Percentiles rank a stretch among this genome's conserved stretches.
Evolutionary conservation across 2,113 vertebrate species (phyloP).

Genomic region (Ptyas mucosa): DNA sequence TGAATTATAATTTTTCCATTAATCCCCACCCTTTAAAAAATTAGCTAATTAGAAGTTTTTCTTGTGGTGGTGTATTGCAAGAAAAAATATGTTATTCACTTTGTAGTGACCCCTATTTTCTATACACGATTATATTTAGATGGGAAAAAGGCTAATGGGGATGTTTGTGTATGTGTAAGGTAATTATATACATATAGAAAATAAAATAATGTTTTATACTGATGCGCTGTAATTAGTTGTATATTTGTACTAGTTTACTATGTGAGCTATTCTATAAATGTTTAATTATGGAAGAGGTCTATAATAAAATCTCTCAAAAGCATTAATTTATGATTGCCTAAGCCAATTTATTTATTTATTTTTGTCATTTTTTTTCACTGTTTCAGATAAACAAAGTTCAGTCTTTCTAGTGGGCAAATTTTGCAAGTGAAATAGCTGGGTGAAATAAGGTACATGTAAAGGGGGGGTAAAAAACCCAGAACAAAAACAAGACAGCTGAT

Average conservation of each 20-base stretch:
- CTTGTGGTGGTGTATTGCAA: slow-evolving; percentile 32
- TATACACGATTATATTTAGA: slow-evolving; percentile 37
- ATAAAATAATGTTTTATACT: neutral
- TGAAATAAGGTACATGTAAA: neutral
- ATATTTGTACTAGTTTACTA: neutral
- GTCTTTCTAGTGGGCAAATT: neutral
- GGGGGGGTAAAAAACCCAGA: neutral
- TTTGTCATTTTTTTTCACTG: slow-evolving; percentile 1
- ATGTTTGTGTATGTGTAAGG: neutral
- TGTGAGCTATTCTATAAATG: neutral
- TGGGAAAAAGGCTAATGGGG: neutral
- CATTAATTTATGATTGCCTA: neutral
- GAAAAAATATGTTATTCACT: slow-evolving; percentile 50
- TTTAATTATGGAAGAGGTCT: neutral
- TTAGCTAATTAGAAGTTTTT: slow-evolving; percentile 39
- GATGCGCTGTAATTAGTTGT: neutral
- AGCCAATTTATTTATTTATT: slow-evolving; percentile 5
- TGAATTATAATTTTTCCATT: slow-evolving; percentile 47
- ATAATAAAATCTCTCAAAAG: neutral
- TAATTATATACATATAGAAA: neutral
- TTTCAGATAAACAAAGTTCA: neutral
- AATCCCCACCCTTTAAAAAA: slow-evolving; percentile 32
- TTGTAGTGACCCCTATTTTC: slow-evolving; percentile 48
- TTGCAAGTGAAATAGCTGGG: neutral
- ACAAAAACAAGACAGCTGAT: slow-evolving; percentile 6